Conservation (phyloP, 2,113 vertebrate genomes). For the Periophthalmodon schlosseri region DNA sequence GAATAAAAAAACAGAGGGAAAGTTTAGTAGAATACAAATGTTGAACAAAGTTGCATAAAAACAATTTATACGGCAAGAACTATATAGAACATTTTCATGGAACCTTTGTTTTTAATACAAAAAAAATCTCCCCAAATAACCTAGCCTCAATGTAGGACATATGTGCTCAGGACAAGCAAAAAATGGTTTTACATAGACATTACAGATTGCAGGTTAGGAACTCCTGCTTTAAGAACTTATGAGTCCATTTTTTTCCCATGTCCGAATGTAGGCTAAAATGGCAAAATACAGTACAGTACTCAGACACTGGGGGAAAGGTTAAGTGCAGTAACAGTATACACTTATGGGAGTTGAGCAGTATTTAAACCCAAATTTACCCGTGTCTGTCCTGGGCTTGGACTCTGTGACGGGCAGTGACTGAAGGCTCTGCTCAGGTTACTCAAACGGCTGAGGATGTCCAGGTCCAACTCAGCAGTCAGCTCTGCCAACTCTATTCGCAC, state of each 20-base stretch:
- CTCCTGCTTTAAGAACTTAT: too few species aligned
- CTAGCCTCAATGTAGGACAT: too few species aligned
- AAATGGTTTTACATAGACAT: too few species aligned
- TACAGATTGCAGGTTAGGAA: too few species aligned
- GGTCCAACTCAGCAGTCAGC: constrained; percentile 76
- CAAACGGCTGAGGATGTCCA: constrained; percentile 76
- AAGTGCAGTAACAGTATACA: neutral
- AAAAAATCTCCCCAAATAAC: too few species aligned
- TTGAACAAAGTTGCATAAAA: neutral
- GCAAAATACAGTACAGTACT: neutral
- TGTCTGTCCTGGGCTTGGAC: constrained; percentile 27
- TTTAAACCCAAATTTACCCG: constrained; percentile 50
- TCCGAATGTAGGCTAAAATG: too few species aligned
- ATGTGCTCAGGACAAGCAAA: too few species aligned
- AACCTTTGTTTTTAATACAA: neutral
- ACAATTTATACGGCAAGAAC: neutral
- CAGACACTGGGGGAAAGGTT: neutral
- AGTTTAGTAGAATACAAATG: neutral
- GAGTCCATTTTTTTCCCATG: too few species aligned
- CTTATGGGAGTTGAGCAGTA: neutral
- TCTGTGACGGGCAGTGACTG: constrained; percentile 65
- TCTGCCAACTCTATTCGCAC: constrained; percentile 75
- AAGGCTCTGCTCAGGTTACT: constrained; percentile 67
- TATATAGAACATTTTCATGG: neutral
- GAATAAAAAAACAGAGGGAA: neutral